Conservation (phyloP, 2,113 vertebrate species). For the Trogon surrucura region DNA sequence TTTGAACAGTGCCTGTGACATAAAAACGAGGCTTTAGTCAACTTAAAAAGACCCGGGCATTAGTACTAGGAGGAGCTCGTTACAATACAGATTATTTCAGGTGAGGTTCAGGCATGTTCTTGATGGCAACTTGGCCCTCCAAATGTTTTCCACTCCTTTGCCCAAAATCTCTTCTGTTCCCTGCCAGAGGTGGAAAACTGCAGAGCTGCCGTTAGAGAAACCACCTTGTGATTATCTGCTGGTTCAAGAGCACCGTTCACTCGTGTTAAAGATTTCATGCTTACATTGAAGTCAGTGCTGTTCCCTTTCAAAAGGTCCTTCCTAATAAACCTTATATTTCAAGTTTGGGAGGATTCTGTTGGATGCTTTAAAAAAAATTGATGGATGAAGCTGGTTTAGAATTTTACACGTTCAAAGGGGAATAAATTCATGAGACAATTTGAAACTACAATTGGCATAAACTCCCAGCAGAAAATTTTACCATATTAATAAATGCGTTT, state of each 20-base stretch:
- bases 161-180: not conserved
- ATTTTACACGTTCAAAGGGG: not conserved
- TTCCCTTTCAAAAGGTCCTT: not conserved
- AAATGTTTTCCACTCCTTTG: not conserved
- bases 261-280: not conserved
- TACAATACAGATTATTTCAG: not conserved
- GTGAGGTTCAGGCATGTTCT: not conserved
- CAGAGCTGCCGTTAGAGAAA: not conserved
- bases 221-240: not conserved
- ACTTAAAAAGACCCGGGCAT: not conserved
- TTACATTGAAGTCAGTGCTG: not conserved
- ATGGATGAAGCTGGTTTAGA: not conserved
- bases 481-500: not conserved
- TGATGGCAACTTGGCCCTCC: accelerated
- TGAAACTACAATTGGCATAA: not conserved
- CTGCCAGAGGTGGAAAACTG: not conserved
- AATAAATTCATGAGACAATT: not conserved
- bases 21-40: not conserved
- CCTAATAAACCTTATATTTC: not conserved
- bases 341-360: not conserved
- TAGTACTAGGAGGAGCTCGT: not conserved
- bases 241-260: not conserved
- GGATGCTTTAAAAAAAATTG: not conserved
- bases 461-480: not conserved
- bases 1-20: not conserved